Percentiles rank a stretch among this genome's conserved stretches.
Conservation (phyloP, 2,888 invertebrate species). For the Nomada goodeniana region DNA sequence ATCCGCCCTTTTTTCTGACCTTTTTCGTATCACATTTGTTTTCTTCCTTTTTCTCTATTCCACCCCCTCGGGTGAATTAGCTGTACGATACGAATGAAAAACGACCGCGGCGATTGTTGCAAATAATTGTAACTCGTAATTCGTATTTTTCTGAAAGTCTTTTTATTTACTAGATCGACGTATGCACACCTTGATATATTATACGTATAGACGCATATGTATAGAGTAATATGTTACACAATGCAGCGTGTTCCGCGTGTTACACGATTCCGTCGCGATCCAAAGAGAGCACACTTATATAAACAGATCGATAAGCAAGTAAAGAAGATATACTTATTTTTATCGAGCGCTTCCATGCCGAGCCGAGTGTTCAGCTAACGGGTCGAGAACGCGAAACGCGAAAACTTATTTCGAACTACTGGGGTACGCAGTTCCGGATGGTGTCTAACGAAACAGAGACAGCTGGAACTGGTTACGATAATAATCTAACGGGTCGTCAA, state of each 20-base stretch:
- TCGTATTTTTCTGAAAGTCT: conserved; percentile 10
- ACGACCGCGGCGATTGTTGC: neutral
- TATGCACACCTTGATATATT: conserved; percentile 21
- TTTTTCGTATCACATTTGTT: conserved; percentile 13
- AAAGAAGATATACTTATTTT: conserved; percentile 50
- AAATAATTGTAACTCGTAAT: neutral
- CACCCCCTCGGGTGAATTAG: neutral
- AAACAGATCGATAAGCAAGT: conserved; percentile 59
- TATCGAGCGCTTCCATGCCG: conserved; percentile 32
- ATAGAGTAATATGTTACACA: conserved; percentile 22
- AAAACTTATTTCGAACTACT: conserved; percentile 14
- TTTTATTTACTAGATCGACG: conserved; percentile 24
- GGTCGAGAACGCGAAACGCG: conserved; percentile 13
- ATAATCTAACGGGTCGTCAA: conserved; percentile 3
- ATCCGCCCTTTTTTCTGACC: conserved; percentile 20
- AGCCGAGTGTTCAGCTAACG: neutral
- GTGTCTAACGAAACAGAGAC: neutral
- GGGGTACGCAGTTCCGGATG: neutral
- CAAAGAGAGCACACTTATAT: conserved; percentile 52
- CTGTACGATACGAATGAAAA: neutral
- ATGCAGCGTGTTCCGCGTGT: conserved; percentile 22
- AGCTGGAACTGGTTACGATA: neutral
- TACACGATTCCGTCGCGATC: conserved; percentile 43
- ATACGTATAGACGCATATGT: conserved; percentile 22
- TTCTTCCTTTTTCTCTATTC: conserved; percentile 3